Evolutionary conservation across 1,140 invertebrate species (phyloP).

Genomic region (Pygmarrhopalites habei): DNA sequence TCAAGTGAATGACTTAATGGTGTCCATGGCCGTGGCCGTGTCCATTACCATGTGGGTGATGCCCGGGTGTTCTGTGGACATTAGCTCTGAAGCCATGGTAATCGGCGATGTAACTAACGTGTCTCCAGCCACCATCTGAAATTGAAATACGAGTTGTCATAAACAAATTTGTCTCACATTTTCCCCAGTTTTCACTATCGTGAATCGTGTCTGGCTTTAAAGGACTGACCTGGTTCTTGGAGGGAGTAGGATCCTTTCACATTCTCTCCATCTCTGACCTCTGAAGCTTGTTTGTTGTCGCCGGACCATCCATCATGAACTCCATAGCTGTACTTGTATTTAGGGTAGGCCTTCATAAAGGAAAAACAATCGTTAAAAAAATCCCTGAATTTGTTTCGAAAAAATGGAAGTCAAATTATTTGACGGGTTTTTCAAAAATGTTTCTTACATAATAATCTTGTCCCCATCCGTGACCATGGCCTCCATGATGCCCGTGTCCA

Average conservation of each 20-base stretch:
- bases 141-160: no score
- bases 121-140: constrained; percentile 33
- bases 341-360: constrained; percentile 38
- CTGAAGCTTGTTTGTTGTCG: constrained; percentile 39
- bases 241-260: constrained; percentile 33
- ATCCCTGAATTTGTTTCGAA: neutral
- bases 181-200: no score
- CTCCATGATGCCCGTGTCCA: neutral
- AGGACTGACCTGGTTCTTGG: constrained; percentile 20
- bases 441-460: constrained; percentile 14
- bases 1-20: no score
- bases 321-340: constrained; percentile 44
- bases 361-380: neutral
- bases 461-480: neutral
- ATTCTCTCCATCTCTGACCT: constrained; percentile 44
- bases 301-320: constrained; percentile 38
- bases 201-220: no score
- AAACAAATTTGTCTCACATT: no score
- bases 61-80: constrained; percentile 22
- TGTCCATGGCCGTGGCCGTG: no score
- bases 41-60: no score
- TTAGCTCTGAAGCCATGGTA: constrained; percentile 18
- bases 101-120: constrained; percentile 17
- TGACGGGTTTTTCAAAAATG: neutral
- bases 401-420: neutral